phyloP scores from a whole-genome alignment of 2,888 invertebrate species.

The Acrobasis consociella region DNA sequence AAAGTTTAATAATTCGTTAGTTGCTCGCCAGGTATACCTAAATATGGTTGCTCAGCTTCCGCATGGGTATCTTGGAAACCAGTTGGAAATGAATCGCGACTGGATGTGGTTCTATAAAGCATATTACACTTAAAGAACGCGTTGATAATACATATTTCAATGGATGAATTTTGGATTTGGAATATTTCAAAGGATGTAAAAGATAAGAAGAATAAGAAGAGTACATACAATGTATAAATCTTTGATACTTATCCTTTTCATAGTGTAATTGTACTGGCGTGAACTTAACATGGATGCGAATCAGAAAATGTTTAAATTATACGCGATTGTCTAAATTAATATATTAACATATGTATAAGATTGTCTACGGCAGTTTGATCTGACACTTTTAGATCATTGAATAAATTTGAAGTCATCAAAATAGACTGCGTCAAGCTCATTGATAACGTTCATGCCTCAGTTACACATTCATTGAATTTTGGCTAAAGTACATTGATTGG shows the following conservation, averaged over 20 bases:
- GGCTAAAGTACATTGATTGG: too few species aligned
- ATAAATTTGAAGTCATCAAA: not conserved
- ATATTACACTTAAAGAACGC: not conserved
- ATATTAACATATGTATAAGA: constrained; percentile 24
- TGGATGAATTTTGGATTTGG: too few species aligned
- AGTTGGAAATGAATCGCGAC: not conserved
- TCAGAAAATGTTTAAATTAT: not conserved
- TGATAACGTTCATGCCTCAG: not conserved
- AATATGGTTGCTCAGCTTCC: constrained; percentile 12
- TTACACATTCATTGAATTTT: constrained; percentile 28
- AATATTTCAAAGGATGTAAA: too few species aligned
- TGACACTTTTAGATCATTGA: constrained; percentile 45
- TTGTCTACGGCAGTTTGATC: constrained; percentile 50
- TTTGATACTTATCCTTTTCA: not conserved
- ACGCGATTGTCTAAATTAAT: not conserved
- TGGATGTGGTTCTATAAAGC: not conserved
- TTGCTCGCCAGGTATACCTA: constrained; percentile 11
- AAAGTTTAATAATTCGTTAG: constrained; percentile 18
- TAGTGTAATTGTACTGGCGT: not conserved
- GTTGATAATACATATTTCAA: too few species aligned
- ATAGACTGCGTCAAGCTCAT: not conserved
- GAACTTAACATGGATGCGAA: not conserved
- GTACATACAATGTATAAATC: not conserved
- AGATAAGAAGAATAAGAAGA: too few species aligned
- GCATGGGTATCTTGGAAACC: constrained; percentile 20